Evolutionary conservation across 2,797 vertebrate species (phyloP).

Genomic region (Phataginus tricuspis): DNA sequence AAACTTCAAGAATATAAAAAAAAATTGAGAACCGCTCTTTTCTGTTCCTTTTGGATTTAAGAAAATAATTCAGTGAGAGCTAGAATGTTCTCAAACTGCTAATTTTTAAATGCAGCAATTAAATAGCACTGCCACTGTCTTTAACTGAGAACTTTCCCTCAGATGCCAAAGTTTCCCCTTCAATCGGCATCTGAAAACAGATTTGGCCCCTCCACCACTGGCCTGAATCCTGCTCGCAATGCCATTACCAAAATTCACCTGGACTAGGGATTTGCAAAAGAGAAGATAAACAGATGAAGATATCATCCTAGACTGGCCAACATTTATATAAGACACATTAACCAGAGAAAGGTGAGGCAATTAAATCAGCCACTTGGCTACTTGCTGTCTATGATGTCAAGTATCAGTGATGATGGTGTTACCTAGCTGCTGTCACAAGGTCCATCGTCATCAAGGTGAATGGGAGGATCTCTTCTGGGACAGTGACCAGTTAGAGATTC

Average conservation of each 20-base stretch:
- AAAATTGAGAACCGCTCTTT: not conserved
- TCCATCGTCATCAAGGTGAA: not conserved
- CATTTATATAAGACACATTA: not conserved
- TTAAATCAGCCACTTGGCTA: not conserved
- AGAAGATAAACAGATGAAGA: not conserved
- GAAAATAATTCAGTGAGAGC: not conserved
- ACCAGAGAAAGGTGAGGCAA: not conserved
- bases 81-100: not conserved
- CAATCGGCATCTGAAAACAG: not conserved
- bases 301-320: not conserved
- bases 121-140: not conserved
- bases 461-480: not conserved
- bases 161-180: not conserved
- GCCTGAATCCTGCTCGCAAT: not conserved
- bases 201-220: not conserved
- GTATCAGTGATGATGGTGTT: not conserved
- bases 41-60: slow-evolving; percentile 32
- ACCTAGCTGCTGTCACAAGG: not conserved
- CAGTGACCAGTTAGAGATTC: not conserved
- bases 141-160: not conserved
- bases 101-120: not conserved
- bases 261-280: not conserved
- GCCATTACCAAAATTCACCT: not conserved
- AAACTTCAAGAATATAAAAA: not conserved
- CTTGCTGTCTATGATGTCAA: not conserved